Conservation (phyloP, 2,797 vertebrate species). For the Bufotes viridis region DNA sequence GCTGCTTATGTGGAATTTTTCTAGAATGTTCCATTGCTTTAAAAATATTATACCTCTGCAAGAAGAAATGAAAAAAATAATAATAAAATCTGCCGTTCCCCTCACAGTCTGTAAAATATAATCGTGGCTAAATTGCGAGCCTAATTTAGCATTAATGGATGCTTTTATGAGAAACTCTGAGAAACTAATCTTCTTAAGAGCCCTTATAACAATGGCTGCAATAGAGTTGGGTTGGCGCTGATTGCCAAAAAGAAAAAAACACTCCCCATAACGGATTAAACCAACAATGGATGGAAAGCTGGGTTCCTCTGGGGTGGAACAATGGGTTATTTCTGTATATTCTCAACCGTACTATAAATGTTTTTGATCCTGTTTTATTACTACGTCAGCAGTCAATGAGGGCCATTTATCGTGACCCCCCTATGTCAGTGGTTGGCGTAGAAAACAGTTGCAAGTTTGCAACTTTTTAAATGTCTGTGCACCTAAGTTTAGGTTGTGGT, state of each 20-base stretch:
- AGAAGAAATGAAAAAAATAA: neutral
- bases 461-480: no score
- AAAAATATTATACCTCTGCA: conserved; percentile 15
- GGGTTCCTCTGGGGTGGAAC: conserved; percentile 9
- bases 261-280: conserved; percentile 33
- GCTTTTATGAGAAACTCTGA: conserved; percentile 46
- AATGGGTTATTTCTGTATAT: conserved; percentile 19
- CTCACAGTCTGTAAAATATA: conserved; percentile 31
- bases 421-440: no score
- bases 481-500: no score
- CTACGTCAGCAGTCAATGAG: neutral
- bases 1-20: conserved; percentile 4
- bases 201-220: conserved; percentile 44
- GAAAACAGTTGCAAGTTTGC: no score
- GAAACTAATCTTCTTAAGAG: conserved; percentile 58
- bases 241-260: conserved; percentile 47
- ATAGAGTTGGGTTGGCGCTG: conserved; percentile 31
- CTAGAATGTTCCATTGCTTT: conserved; percentile 7
- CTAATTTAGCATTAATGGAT: conserved; percentile 57
- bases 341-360: neutral
- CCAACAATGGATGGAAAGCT: conserved; percentile 37
- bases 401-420: no score
- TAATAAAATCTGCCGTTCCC: neutral
- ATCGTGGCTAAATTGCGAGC: conserved; percentile 40
- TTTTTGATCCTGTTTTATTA: neutral